Conservation (phyloP, 1,140 invertebrate genomes). For the honey bee (Apis mellifera) region DNA sequence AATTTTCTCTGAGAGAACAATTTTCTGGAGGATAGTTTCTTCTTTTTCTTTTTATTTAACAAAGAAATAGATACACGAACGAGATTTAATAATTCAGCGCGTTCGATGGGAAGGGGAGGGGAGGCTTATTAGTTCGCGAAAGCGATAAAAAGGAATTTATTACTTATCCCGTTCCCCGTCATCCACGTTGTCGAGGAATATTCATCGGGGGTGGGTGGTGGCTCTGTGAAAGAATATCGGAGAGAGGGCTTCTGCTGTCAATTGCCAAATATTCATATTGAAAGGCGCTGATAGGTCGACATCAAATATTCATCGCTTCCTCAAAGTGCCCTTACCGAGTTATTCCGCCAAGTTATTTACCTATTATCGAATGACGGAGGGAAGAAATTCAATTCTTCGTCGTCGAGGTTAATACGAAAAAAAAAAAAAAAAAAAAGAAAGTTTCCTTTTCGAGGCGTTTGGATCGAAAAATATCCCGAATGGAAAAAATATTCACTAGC, state of each 20-base stretch:
- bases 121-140: conserved; percentile 77
- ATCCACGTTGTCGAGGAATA: conserved; percentile 47
- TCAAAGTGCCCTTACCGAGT: conserved; percentile 49
- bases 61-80: background rate
- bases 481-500: no score
- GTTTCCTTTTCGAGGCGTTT: no score
- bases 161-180: conserved; percentile 71
- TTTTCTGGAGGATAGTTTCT: no score
- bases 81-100: conserved; percentile 77
- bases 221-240: conserved; percentile 13
- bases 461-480: no score
- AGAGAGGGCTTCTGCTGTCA: conserved; percentile 51
- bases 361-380: conserved; percentile 54
- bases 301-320: conserved; percentile 75
- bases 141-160: conserved; percentile 80
- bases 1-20: no score
- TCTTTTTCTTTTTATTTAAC: no score
- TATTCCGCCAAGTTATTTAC: conserved; percentile 62
- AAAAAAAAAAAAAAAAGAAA: no score
- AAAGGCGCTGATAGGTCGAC: conserved; percentile 75
- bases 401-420: background rate
- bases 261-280: conserved; percentile 70
- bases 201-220: conserved; percentile 48
- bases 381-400: conserved; percentile 44
- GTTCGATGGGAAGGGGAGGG: conserved; percentile 69